A percentile compares a stretch with the other conserved stretches of the same genome.
Conservation (phyloP, 1,140 invertebrate genomes). For the Diabrotica virgifera region DNA sequence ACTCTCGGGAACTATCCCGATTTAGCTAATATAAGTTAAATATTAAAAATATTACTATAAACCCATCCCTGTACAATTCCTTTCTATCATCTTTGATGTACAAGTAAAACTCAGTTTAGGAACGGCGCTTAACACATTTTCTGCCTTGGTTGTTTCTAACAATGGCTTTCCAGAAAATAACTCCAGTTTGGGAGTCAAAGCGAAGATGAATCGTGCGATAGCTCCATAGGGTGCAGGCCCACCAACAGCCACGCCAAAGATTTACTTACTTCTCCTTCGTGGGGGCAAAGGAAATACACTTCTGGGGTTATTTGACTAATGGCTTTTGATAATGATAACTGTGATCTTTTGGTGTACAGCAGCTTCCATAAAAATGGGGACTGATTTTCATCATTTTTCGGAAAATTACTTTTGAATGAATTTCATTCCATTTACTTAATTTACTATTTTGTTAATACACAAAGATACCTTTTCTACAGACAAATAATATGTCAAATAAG, state of each 20-base stretch:
- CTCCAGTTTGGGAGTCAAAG: constrained; percentile 1
- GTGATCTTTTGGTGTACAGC: background rate
- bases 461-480: too few species aligned
- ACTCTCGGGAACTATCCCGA: too few species aligned
- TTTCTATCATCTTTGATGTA: constrained; percentile 2
- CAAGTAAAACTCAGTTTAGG: background rate
- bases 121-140: constrained; percentile 1
- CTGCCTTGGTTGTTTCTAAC: constrained; percentile 1
- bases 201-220: constrained; percentile 1
- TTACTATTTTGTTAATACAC: too few species aligned
- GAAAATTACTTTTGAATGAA: too few species aligned
- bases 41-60: too few species aligned
- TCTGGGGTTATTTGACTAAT: background rate
- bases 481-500: too few species aligned
- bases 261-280: background rate
- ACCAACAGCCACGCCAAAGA: background rate
- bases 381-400: too few species aligned
- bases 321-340: background rate
- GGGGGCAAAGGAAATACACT: background rate
- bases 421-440: too few species aligned
- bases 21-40: too few species aligned
- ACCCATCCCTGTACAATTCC: background rate
- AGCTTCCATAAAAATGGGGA: background rate
- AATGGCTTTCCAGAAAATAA: constrained; percentile 2
- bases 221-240: background rate